Conservation (phyloP, 1,140 invertebrate species). For the Proctacanthus coquilletti region DNA sequence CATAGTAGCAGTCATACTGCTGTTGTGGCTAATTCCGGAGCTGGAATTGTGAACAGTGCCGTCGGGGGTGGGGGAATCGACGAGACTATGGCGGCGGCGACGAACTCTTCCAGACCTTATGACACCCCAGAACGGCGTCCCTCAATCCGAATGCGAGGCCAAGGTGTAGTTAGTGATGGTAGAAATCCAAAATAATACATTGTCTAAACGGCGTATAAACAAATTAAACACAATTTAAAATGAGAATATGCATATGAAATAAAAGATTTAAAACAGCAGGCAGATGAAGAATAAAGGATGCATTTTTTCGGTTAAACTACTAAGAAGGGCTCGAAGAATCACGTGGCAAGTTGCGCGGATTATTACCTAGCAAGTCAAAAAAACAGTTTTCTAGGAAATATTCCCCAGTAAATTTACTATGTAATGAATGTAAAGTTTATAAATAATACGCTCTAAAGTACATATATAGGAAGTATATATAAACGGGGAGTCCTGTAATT, state of each 20-base stretch:
- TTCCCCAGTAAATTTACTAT: too few species aligned
- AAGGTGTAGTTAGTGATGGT: constrained; percentile 20
- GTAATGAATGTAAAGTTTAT: too few species aligned
- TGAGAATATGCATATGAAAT: neutral
- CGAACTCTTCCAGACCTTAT: constrained; percentile 32
- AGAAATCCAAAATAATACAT: constrained; percentile 31
- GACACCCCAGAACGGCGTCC: constrained; percentile 35
- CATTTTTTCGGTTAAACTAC: too few species aligned
- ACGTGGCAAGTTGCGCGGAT: too few species aligned
- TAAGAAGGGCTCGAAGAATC: too few species aligned
- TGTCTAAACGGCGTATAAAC: constrained; percentile 5
- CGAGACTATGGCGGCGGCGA: constrained; percentile 29
- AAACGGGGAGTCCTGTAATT: too few species aligned
- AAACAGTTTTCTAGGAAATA: too few species aligned
- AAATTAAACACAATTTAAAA: neutral
- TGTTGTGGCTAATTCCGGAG: constrained; percentile 8
- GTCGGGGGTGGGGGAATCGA: constrained; percentile 14
- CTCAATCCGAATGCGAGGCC: constrained; percentile 33
- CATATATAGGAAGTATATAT: too few species aligned
- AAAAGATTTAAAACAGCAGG: neutral
- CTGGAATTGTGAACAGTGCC: constrained; percentile 13
- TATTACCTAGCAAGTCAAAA: too few species aligned
- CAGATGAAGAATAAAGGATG: too few species aligned
- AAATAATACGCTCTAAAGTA: too few species aligned
- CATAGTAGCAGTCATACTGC: constrained; percentile 10